These are phyloP conservation scores for Chaetorhynchus papuensis DNA, from an alignment of 2,113 vertebrate species.

Conservation along the genomic window DNA sequence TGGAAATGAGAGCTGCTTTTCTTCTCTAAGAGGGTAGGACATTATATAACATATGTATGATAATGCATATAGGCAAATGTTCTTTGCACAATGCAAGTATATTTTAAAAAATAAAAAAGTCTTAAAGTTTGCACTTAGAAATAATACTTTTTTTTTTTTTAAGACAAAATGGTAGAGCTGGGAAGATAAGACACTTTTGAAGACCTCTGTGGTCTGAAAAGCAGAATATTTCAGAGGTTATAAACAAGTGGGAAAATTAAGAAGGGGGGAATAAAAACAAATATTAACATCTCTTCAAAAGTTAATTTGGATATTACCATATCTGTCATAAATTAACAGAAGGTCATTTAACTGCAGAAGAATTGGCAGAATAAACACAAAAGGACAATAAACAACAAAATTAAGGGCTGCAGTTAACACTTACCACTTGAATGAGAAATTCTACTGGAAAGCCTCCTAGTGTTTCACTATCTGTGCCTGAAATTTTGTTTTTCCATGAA, in stretches of 20 bases:
- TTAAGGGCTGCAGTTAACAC: conserved; percentile 17
- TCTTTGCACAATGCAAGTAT: not conserved
- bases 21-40: not conserved
- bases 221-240: not conserved
- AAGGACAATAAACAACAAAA: not conserved
- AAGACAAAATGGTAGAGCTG: not conserved
- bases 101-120: not conserved
- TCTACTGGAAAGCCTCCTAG: conserved; percentile 97
- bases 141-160: not conserved
- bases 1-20: not conserved
- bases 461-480: conserved; percentile 89
- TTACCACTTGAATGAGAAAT: conserved; percentile 98
- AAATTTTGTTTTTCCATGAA: conserved; percentile 90
- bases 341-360: not conserved
- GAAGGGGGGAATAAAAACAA: not conserved
- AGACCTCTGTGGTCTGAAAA: not conserved
- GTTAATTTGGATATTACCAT: not conserved
- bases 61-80: not conserved
- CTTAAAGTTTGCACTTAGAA: not conserved
- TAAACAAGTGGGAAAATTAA: not conserved
- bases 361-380: not conserved
- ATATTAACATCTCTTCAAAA: not conserved
- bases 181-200: not conserved
- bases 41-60: not conserved
- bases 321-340: not conserved